Conservation (phyloP, 2,888 invertebrate species). For the Notodonta ziczac region DNA sequence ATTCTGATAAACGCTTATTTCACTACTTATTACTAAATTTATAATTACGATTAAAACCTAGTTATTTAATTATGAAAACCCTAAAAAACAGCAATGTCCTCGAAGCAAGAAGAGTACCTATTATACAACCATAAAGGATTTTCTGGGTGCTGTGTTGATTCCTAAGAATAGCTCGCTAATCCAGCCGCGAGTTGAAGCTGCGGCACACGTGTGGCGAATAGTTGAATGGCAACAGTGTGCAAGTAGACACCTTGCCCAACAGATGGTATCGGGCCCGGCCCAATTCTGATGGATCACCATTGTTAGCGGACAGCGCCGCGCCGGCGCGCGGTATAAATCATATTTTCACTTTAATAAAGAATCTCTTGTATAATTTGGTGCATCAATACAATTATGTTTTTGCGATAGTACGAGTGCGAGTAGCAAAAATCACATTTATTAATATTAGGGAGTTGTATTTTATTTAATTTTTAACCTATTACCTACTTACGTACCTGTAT, state of each 20-base stretch:
- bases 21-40: no score
- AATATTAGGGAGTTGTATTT: no score
- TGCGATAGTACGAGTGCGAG: no score
- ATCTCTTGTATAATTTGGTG: background rate
- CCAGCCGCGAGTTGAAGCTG: constrained; percentile 32
- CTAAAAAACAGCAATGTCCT: no score
- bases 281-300: constrained; percentile 58
- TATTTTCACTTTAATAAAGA: background rate
- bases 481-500: no score
- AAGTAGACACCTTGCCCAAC: constrained; percentile 74
- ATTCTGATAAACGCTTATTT: no score
- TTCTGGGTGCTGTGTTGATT: background rate
- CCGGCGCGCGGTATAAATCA: constrained; percentile 1
- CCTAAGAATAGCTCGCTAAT: constrained; percentile 6
- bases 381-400: background rate
- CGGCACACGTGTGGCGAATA: constrained; percentile 55
- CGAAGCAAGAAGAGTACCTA: no score
- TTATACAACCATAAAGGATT: no score
- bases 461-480: no score
- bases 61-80: no score
- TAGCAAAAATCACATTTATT: no score
- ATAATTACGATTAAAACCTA: no score
- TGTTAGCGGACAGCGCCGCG: constrained; percentile 44
- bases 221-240: constrained; percentile 56
- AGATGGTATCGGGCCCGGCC: constrained; percentile 71